Evolutionary conservation across 2,113 vertebrate species (phyloP).

Genomic region (Chlorodrepanis virens): DNA sequence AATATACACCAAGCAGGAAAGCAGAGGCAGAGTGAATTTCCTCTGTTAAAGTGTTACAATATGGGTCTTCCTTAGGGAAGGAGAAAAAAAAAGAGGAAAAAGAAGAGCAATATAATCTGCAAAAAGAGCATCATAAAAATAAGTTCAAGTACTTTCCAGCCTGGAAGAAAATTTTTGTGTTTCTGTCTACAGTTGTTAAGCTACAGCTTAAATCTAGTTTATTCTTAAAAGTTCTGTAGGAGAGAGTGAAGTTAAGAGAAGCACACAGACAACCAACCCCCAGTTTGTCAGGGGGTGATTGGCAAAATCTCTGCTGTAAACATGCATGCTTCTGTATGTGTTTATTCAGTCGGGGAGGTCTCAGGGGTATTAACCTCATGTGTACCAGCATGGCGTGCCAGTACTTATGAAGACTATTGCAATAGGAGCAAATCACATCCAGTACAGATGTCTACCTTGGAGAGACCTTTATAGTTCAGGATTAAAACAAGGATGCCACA

Average conservation of each 20-base stretch:
- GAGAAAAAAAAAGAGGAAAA: not conserved
- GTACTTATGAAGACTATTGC: not conserved
- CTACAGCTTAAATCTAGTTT: not conserved
- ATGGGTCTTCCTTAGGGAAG: not conserved
- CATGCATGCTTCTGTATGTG: not conserved
- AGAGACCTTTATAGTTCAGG: not conserved
- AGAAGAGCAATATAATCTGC: not conserved
- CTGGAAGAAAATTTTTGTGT: not conserved
- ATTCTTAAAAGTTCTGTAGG: not conserved
- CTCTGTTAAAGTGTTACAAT: constrained; percentile 43
- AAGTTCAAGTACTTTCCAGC: not conserved
- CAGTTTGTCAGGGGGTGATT: not conserved
- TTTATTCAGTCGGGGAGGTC: not conserved
- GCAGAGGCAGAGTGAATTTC: constrained; percentile 16
- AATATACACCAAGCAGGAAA: constrained; percentile 38
- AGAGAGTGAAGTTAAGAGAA: not conserved
- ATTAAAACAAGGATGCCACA: not conserved
- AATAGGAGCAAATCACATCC: not conserved
- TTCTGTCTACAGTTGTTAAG: not conserved
- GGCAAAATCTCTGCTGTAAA: not conserved
- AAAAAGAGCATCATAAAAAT: not conserved
- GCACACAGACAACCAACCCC: not conserved
- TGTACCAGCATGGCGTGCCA: not conserved
- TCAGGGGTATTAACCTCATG: not conserved
- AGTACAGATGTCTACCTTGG: not conserved